Evolutionary conservation across 2,797 vertebrate genomes (phyloP).

Genomic region (Lindbergichthys nudifrons): DNA sequence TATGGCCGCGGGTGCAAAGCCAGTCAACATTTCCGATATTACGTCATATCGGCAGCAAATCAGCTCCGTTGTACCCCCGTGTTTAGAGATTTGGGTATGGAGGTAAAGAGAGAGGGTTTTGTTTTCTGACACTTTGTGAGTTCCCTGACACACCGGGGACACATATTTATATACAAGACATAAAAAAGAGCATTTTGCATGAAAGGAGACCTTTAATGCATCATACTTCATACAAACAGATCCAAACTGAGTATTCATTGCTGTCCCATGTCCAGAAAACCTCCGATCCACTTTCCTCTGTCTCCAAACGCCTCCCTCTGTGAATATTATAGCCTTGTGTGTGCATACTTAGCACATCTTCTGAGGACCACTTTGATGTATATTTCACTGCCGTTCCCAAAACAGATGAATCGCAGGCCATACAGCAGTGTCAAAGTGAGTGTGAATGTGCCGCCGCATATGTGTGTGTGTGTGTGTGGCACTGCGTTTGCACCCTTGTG

Average conservation of each 20-base stretch:
- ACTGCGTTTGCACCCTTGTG: conserved; percentile 37
- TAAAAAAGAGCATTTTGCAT: no score
- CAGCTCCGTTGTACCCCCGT: no score
- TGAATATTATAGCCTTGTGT: conserved; percentile 18
- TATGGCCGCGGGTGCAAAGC: no score
- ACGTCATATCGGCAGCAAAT: no score
- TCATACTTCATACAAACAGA: conserved; percentile 8
- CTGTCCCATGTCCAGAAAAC: not conserved
- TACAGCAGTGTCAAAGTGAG: conserved; percentile 62
- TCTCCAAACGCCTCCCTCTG: conserved; percentile 11
- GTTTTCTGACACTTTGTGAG: no score
- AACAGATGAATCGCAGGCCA: conserved; percentile 60
- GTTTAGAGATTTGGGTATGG: no score
- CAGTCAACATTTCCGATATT: no score
- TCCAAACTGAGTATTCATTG: conserved; percentile 23
- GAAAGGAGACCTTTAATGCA: not conserved
- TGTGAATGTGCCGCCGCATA: conserved; percentile 29
- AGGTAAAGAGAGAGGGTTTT: no score
- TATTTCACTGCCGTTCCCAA: conserved; percentile 70
- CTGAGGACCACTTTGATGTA: conserved; percentile 73
- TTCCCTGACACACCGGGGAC: no score
- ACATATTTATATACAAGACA: no score
- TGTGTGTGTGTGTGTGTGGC: conserved; percentile 8
- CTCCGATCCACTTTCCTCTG: not conserved
- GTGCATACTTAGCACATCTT: conserved; percentile 50